Conservation (phyloP, 2,797 vertebrate species). For the Sebastes elongatus region DNA sequence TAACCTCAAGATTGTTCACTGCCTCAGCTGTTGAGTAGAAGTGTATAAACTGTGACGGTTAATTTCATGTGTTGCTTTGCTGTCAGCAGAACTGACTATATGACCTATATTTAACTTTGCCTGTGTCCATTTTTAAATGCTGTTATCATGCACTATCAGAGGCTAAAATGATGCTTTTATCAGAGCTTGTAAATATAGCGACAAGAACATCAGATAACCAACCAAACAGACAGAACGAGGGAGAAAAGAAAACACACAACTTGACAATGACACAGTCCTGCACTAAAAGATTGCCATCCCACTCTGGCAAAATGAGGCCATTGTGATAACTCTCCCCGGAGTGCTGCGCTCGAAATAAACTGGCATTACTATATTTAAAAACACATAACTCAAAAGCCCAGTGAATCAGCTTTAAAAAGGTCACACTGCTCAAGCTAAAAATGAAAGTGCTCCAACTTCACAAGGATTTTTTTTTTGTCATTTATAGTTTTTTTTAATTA, state of each 20-base stretch:
- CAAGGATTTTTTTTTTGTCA: conserved; percentile 18
- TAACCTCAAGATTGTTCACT: background rate
- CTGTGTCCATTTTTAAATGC: conserved; percentile 53
- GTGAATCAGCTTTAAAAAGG: conserved; percentile 58
- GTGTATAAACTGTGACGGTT: background rate
- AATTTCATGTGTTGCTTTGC: background rate
- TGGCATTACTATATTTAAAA: conserved; percentile 76
- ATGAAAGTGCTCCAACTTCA: conserved; percentile 41
- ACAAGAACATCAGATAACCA: conserved; percentile 54
- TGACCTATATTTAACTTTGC: conserved; percentile 33
- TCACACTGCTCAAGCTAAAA: conserved; percentile 45
- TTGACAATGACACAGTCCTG: conserved; percentile 63
- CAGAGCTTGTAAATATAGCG: conserved; percentile 54
- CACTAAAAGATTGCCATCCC: conserved; percentile 49
- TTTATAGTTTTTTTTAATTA: conserved; percentile 53
- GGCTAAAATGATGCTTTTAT: conserved; percentile 53
- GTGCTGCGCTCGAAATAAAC: conserved; percentile 70
- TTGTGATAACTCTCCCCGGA: conserved; percentile 74
- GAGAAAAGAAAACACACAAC: conserved; percentile 23
- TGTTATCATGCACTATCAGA: conserved; percentile 34
- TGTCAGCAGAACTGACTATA: background rate
- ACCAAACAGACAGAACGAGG: conserved; percentile 10
- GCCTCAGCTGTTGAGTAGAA: background rate
- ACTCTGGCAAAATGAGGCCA: conserved; percentile 66
- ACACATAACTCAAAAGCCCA: conserved; percentile 57